A percentile compares a stretch with the other conserved stretches of the same genome.
Conservation (phyloP, 2,797 vertebrate genomes). For the Anguilla marmorata region DNA sequence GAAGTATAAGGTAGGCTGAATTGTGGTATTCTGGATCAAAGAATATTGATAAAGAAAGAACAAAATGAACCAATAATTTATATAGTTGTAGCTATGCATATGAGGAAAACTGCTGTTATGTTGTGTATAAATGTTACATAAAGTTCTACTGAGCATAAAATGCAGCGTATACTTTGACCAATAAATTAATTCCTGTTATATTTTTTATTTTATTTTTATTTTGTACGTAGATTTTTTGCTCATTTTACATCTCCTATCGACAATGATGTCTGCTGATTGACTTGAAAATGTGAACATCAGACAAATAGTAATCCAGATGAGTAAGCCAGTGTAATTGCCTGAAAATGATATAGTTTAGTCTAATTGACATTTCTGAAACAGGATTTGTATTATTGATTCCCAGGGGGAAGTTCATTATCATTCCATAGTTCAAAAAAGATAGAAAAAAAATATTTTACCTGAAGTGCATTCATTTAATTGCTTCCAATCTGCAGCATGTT, state of each 20-base stretch:
- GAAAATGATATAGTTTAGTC: background rate
- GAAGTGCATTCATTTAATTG: background rate
- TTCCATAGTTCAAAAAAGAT: background rate
- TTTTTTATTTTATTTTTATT: background rate
- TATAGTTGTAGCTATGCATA: background rate
- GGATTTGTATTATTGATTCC: background rate
- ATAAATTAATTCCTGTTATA: background rate
- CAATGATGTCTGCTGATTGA: constrained; percentile 10
- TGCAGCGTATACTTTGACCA: background rate
- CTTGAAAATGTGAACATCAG: constrained; percentile 23
- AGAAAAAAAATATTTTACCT: background rate
- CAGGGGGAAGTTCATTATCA: background rate
- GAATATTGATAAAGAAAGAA: background rate
- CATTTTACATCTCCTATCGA: background rate
- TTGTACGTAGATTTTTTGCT: background rate
- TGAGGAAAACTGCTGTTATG: background rate
- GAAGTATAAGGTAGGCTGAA: background rate
- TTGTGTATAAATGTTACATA: background rate
- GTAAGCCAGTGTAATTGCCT: constrained; percentile 14
- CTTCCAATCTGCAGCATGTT: background rate
- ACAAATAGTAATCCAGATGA: constrained; percentile 8
- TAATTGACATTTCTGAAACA: constrained; percentile 15
- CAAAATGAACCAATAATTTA: background rate
- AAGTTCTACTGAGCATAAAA: background rate
- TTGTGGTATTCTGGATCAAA: background rate